A percentile compares a stretch with the other conserved stretches of the same genome.
Conservation (phyloP, 2,113 vertebrate species). For the Scolopax mira region DNA sequence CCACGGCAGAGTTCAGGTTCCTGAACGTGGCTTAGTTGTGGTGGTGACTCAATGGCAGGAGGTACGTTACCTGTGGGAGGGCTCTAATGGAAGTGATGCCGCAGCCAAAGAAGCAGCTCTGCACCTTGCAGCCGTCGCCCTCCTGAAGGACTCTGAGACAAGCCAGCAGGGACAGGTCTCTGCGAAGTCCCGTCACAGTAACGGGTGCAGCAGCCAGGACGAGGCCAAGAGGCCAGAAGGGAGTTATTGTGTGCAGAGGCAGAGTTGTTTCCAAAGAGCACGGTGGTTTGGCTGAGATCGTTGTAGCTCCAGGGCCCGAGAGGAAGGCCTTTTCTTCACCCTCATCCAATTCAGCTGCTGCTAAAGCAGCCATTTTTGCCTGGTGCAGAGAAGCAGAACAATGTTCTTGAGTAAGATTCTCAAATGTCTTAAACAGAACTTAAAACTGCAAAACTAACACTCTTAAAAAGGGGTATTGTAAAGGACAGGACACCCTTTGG, state of each 20-base stretch:
- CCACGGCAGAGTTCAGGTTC: neutral
- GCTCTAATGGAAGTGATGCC: constrained; percentile 89
- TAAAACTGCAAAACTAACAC: neutral
- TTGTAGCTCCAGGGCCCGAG: neutral
- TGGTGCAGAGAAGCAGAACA: constrained; percentile 16
- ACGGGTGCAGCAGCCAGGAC: constrained; percentile 78
- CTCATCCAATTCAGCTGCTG: constrained; percentile 86
- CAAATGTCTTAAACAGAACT: neutral
- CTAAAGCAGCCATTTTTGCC: constrained; percentile 79
- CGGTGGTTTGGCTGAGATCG: neutral
- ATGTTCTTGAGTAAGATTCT: neutral
- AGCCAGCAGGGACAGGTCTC: constrained; percentile 76
- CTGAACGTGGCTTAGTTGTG: neutral
- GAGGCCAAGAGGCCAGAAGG: constrained; percentile 87
- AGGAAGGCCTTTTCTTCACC: constrained; percentile 43
- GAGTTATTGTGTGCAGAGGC: constrained; percentile 62
- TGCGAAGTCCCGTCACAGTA: constrained; percentile 68
- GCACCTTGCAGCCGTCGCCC: constrained; percentile 50
- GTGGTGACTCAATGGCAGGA: fast-evolving
- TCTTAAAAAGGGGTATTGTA: neutral
- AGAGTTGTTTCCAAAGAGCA: neutral
- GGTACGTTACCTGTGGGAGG: constrained; percentile 82
- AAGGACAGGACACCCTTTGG: neutral
- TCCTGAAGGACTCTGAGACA: constrained; percentile 75
- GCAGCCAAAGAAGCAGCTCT: constrained; percentile 72